Conservation (phyloP, 1,140 invertebrate genomes). For the Ostrea denselamellosa region DNA sequence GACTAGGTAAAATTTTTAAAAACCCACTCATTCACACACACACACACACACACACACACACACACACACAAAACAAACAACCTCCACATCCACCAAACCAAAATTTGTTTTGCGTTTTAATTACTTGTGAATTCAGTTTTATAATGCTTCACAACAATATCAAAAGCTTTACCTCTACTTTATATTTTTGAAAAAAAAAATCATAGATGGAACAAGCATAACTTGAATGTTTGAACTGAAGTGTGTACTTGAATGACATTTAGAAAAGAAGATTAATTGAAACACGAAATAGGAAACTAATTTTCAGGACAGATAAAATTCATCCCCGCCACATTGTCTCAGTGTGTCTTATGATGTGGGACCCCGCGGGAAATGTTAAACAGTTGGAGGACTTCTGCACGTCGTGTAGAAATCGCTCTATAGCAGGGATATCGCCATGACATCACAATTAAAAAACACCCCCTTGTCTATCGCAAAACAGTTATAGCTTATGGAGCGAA, state of each 20-base stretch:
- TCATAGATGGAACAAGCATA: not conserved
- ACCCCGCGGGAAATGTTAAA: slow-evolving; percentile 33
- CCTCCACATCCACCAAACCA: no score
- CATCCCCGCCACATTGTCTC: not conserved
- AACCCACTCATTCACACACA: no score
- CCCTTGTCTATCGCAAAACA: not conserved
- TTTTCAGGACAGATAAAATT: slow-evolving; percentile 16
- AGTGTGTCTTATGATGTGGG: not conserved
- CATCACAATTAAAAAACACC: not conserved
- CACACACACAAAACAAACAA: no score
- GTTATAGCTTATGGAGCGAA: not conserved
- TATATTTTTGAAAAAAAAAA: not conserved
- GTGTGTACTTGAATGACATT: not conserved
- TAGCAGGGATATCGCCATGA: not conserved
- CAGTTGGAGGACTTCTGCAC: not conserved
- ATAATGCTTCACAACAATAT: no score
- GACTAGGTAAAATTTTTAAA: no score
- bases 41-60: no score
- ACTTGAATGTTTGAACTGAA: not conserved
- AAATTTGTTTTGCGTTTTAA: no score
- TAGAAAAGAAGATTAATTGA: slow-evolving; percentile 28
- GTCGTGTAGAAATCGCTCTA: not conserved
- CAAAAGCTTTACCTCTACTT: no score
- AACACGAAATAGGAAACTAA: slow-evolving; percentile 6
- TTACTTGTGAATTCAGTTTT: no score